Conservation (phyloP, 2,797 vertebrate species). For the Limosa lapponica region DNA sequence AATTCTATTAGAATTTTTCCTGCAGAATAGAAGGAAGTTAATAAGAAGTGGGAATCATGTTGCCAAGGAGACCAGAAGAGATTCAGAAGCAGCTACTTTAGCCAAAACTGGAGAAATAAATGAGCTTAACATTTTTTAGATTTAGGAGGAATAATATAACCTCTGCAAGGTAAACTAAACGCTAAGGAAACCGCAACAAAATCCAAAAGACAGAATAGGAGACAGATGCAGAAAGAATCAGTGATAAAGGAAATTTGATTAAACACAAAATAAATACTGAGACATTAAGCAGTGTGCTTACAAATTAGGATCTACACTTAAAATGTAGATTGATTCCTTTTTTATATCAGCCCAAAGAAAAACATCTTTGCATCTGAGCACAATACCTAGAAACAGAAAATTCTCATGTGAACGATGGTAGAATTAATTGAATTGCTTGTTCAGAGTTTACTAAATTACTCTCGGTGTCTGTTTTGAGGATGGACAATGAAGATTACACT, state of each 20-base stretch:
- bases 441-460: neutral
- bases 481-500: neutral
- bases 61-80: neutral
- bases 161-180: neutral
- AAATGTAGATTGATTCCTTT: neutral
- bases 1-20: neutral
- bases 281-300: neutral
- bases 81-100: neutral
- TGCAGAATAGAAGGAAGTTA: neutral
- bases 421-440: neutral
- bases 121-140: neutral
- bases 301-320: neutral
- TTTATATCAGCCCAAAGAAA: neutral
- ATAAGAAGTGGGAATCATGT: neutral
- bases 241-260: neutral
- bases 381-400: neutral
- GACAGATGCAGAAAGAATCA: neutral
- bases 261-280: neutral
- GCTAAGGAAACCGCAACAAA: neutral
- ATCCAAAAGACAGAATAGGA: neutral
- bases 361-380: neutral
- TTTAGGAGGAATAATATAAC: neutral
- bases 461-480: neutral
- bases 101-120: neutral
- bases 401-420: rapidly evolving